phyloP scores from a whole-genome alignment of 2,888 invertebrate genomes.

The Amblyteles armatorius region DNA sequence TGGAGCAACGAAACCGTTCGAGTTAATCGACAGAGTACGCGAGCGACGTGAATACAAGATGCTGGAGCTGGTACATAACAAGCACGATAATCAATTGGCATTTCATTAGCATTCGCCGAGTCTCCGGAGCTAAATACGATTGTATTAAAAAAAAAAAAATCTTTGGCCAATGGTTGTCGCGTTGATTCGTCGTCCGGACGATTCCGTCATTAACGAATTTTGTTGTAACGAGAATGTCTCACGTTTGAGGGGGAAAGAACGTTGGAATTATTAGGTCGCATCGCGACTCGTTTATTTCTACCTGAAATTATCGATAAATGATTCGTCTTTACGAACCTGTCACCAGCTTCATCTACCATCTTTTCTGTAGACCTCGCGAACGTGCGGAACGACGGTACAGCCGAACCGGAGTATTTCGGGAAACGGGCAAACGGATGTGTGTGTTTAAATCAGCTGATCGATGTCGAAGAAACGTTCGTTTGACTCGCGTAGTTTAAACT shows the following conservation, averaged over 20 bases:
- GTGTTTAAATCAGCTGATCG: constrained; percentile 77
- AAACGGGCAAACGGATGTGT: constrained; percentile 46
- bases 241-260: neutral
- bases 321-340: constrained; percentile 81
- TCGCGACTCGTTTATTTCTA: neutral
- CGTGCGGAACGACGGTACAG: constrained; percentile 70
- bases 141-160: constrained; percentile 28
- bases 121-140: neutral
- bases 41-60: constrained; percentile 15
- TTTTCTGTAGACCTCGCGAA: constrained; percentile 73
- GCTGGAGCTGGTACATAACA: neutral
- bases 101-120: too few relatives aligned
- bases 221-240: neutral
- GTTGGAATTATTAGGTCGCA: neutral
- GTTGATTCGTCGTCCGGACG: neutral
- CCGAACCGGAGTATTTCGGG: constrained; percentile 76
- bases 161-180: neutral
- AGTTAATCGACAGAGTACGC: constrained; percentile 18
- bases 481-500: neutral
- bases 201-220: constrained; percentile 49
- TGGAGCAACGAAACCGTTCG: neutral
- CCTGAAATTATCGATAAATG: constrained; percentile 29
- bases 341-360: constrained; percentile 84
- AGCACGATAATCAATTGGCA: neutral
- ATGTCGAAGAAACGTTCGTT: neutral